Base-by-base conservation (phyloP, 2,888 invertebrate genomes). In the Gnatocerus cornutus region DNA sequence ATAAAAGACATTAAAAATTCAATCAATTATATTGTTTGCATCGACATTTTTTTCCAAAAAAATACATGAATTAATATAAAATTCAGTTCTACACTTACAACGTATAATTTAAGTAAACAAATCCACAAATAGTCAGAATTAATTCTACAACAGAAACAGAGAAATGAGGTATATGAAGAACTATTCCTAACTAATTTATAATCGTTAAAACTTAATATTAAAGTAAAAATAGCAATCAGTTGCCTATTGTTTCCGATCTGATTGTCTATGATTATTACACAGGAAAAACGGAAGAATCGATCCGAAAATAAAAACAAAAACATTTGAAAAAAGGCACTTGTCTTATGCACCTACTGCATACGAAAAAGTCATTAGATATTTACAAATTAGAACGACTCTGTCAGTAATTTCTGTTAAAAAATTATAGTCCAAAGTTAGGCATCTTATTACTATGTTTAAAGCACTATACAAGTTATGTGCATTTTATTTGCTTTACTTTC, bases 101-200 rank as follows among this genome's bases (percentile, higher is more conserved):
- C 14, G 46, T 46, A 59, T 59, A 48, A 66, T 67, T 64, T 64
- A 64, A 64, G 64, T 64, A 64, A 64, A 64, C 64, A 64, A 62
- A 62, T 62, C 52, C 62, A 62, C 62, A 50, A 41, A 61, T 21
- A 10, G 16, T 62, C 33, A 10, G 52, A 62, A 53, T 53, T 62
- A 62, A 62, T 50, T 37, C 61, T 61, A 61, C 33, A 61, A 46
- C 21, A 53, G 45, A 63, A 52, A 52, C 21, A 74, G 63, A 71
- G 68, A 74, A 72, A 72, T 74, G 73, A 74, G 73, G 73, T 74
- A 72, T 74, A 74, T 72, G 70, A 72, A 72, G 45, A 53, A 45
- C 64, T 53, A 64, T 53, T 45, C 45, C 64, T 64, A 63, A 52
- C 45, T 39, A 48, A 62, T 46, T 8, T 29, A 29, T 50, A 29